These are phyloP conservation scores for Mola mola DNA, from an alignment of 2,113 vertebrate species.

Conservation along the genomic window DNA sequence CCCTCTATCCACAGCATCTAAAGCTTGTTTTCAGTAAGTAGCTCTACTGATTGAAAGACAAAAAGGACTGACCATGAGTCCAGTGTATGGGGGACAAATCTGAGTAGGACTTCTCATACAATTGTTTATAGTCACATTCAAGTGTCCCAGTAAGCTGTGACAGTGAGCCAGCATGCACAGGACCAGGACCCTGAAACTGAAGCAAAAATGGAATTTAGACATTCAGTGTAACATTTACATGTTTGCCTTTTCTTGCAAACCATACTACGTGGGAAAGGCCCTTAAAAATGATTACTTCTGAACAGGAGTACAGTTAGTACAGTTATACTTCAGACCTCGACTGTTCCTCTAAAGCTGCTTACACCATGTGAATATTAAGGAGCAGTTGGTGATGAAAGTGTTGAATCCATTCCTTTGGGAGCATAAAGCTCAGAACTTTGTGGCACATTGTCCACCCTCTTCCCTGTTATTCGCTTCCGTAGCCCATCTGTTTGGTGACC, in stretches of 20 bases:
- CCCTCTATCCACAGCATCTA: too few species aligned
- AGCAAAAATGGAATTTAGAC: background rate
- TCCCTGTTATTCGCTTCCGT: background rate
- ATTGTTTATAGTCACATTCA: too few species aligned
- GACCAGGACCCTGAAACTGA: background rate
- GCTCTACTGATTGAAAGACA: too few species aligned
- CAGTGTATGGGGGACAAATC: too few species aligned
- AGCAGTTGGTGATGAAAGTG: slow-evolving; percentile 3
- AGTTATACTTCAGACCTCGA: background rate
- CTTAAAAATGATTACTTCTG: background rate
- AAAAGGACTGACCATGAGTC: too few species aligned
- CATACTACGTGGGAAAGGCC: background rate
- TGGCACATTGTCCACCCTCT: background rate
- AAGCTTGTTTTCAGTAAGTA: too few species aligned
- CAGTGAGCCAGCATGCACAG: background rate
- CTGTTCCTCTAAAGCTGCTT: background rate
- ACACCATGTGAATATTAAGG: background rate
- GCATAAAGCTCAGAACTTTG: background rate
- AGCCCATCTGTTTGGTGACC: slow-evolving; percentile 85
- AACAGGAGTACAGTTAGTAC: background rate
- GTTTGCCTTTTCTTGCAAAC: background rate
- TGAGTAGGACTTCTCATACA: too few species aligned
- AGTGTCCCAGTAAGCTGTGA: background rate
- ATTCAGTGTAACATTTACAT: background rate
- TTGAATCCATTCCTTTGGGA: background rate